Evolutionary conservation across 2,113 vertebrate species (phyloP).

Genomic region (mouse (Mus musculus)): GRCm39 chr15:80502001-80502500

Average conservation of each 20-base stretch:
- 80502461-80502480: neutral
- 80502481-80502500: neutral
- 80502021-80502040: neutral
- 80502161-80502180: neutral
- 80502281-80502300: conserved; percentile 43
- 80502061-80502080: neutral
- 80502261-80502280: neutral
- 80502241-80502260: conserved; percentile 64
- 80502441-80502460: neutral
- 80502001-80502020: neutral
- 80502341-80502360: conserved; percentile 7
- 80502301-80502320: conserved; percentile 28
- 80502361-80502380: neutral
- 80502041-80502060: conserved; percentile 11
- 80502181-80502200: neutral
- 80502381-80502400: neutral
- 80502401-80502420: conserved; percentile 13
- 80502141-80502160: conserved; percentile 15
- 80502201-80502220: neutral
- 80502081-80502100: conserved; percentile 56
- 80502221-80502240: conserved; percentile 66
- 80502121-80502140: neutral
- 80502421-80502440: neutral
- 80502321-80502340: conserved; percentile 25
- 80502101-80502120: conserved; percentile 45